Percentiles rank a stretch among this genome's conserved stretches.
Evolutionary conservation across 1,140 invertebrate genomes (phyloP).

Genomic region (Drosophila bocqueti): DNA sequence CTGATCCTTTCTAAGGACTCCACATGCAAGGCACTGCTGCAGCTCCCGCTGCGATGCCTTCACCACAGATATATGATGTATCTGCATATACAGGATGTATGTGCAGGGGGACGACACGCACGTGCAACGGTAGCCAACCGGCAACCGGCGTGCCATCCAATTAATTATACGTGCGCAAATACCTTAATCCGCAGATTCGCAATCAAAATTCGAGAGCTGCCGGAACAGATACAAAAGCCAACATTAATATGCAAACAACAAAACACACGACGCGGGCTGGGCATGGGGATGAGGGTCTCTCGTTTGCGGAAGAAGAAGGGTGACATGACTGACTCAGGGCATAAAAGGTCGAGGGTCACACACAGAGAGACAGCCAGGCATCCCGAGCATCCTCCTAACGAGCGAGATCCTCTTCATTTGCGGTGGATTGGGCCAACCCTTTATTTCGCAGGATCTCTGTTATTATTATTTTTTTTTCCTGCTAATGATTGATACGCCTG

Average conservation of each 20-base stretch:
- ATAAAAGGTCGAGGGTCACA: constrained; percentile 44
- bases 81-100: not conserved
- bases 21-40: constrained; percentile 14
- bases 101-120: not conserved
- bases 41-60: constrained; percentile 26
- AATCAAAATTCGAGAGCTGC: constrained; percentile 79
- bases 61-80: not conserved
- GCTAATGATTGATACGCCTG: constrained; percentile 51
- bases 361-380: constrained; percentile 16
- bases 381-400: constrained; percentile 45
- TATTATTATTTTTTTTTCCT: not conserved
- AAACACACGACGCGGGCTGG: constrained; percentile 10
- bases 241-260: constrained; percentile 78
- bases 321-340: constrained; percentile 15
- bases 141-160: constrained; percentile 60
- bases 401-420: constrained; percentile 50
- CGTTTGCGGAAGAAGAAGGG: constrained; percentile 33
- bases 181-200: constrained; percentile 81
- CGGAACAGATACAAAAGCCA: constrained; percentile 68
- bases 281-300: constrained; percentile 11
- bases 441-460: not conserved
- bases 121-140: constrained; percentile 55
- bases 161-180: constrained; percentile 84
- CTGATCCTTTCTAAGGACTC: constrained; percentile 15
- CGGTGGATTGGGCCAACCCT: constrained; percentile 55